Percentiles rank a stretch among this genome's conserved stretches.
Conservation (phyloP, 2,113 vertebrate genomes). For the Bothrops jararaca region DNA sequence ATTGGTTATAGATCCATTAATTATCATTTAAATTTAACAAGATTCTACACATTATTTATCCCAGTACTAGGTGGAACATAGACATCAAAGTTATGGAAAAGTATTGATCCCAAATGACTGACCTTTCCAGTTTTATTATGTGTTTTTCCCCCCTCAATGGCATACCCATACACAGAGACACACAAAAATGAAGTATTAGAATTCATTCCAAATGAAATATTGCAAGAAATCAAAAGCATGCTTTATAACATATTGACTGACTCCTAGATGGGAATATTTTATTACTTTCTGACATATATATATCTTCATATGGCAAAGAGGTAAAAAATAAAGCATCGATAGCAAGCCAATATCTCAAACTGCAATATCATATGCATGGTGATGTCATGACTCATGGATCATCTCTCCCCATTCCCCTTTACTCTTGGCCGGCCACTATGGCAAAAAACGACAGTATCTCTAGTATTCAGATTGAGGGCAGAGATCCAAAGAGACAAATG, state of each 20-base stretch:
- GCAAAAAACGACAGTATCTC: background rate
- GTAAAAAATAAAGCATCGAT: background rate
- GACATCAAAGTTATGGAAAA: background rate
- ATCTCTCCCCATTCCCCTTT: background rate
- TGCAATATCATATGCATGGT: background rate
- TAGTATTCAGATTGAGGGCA: background rate
- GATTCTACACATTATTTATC: background rate
- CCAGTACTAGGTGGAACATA: background rate
- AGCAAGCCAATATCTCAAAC: background rate
- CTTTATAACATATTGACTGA: background rate
- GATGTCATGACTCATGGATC: background rate
- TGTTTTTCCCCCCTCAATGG: background rate
- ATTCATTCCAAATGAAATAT: background rate
- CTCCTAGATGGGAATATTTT: background rate
- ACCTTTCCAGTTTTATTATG: background rate
- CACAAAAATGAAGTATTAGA: background rate
- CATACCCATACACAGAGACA: background rate
- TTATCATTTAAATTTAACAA: background rate
- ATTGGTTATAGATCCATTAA: background rate
- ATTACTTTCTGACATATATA: background rate
- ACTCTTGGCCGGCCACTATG: too few species aligned
- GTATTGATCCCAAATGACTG: background rate
- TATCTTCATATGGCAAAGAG: background rate
- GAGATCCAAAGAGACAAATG: background rate
- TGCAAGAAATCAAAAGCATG: background rate